Evolutionary conservation across 2,888 invertebrate genomes (phyloP).

Genomic region (Clostera curtula): DNA sequence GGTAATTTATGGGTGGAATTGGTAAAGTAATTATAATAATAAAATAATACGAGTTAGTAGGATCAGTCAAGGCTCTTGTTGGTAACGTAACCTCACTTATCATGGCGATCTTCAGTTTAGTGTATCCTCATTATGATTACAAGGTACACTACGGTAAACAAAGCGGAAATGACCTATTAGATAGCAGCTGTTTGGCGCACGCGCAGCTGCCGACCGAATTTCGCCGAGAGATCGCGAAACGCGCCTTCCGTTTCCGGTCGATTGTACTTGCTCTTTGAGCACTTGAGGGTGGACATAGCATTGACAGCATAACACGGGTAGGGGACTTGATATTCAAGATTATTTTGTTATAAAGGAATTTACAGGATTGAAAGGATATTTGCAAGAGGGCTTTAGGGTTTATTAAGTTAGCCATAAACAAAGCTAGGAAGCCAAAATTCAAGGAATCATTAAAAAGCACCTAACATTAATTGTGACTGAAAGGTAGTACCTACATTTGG

Average conservation of each 20-base stretch:
- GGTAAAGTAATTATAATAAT: too few species aligned
- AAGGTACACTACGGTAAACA: conserved; percentile 31
- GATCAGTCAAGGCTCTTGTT: too few species aligned
- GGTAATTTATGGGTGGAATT: too few species aligned
- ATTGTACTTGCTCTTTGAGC: conserved; percentile 47
- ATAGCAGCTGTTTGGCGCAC: conserved; percentile 51
- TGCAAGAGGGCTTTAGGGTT: too few species aligned
- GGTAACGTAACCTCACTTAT: conserved; percentile 12
- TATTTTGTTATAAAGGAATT: too few species aligned
- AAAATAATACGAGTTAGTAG: too few species aligned
- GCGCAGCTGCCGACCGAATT: conserved; percentile 68
- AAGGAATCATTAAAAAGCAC: too few species aligned
- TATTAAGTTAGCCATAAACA: too few species aligned
- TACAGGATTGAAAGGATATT: too few species aligned
- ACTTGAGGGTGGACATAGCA: conserved; percentile 51
- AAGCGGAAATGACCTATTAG: conserved; percentile 69
- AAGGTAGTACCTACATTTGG: too few species aligned
- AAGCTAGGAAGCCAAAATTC: too few species aligned
- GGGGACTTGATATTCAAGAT: conserved; percentile 14
- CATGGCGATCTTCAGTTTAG: conserved; percentile 13
- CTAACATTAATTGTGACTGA: too few species aligned
- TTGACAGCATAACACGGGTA: conserved; percentile 37
- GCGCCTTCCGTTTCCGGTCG: conserved; percentile 71
- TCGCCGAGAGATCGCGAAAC: conserved; percentile 70
- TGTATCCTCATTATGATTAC: conserved; percentile 16